Conservation (phyloP, 2,113 vertebrate species). For the Sinocyclocheilus rhinocerous region DNA sequence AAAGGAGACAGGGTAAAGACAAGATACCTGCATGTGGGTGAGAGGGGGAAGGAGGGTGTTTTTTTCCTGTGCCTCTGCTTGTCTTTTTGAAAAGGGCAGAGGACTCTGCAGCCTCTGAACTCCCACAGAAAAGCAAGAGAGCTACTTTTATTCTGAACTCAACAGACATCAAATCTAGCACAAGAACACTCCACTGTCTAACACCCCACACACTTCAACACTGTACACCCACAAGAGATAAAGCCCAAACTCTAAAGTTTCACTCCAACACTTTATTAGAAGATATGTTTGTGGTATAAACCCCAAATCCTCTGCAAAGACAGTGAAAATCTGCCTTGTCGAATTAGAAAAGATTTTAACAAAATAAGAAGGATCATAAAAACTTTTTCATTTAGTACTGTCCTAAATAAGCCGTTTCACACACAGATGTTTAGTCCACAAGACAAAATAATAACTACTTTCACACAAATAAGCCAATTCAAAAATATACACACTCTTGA, state of each 20-base stretch:
- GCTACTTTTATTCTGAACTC: slow-evolving; percentile 25
- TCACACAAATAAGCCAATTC: no score
- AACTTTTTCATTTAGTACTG: no score
- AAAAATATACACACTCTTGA: no score
- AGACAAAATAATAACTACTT: no score
- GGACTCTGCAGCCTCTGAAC: slow-evolving; percentile 10
- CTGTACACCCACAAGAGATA: neutral
- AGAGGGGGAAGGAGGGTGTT: neutral
- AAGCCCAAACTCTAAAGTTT: slow-evolving; percentile 24
- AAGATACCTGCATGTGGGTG: neutral
- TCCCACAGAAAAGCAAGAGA: slow-evolving; percentile 26
- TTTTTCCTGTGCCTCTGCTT: slow-evolving; percentile 13
- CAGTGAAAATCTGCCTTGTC: neutral
- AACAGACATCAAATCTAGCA: slow-evolving; percentile 23
- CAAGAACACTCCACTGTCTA: slow-evolving; percentile 2
- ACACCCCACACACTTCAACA: slow-evolving; percentile 23
- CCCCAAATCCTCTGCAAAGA: neutral
- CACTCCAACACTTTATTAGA: neutral
- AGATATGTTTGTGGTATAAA: neutral
- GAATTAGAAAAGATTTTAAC: neutral
- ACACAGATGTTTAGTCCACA: neutral
- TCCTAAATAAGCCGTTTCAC: neutral
- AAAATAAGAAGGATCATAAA: neutral
- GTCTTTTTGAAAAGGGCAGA: slow-evolving; percentile 37
- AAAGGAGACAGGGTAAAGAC: neutral